Base-by-base conservation (phyloP, 2,113 vertebrate species). In the Pogonocichla stellata region DNA sequence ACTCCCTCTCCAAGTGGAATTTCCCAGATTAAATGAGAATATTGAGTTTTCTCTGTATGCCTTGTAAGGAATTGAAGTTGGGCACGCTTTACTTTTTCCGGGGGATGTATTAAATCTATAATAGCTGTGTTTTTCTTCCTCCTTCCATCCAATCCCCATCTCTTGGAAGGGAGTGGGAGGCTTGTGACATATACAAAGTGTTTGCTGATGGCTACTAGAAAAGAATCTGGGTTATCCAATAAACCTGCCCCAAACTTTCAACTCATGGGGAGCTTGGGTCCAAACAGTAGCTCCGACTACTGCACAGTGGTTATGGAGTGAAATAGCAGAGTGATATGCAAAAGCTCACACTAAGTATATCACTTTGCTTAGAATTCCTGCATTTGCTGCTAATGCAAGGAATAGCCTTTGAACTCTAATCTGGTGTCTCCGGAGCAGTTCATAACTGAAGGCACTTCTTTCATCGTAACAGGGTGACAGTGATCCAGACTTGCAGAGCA, bases 341-440 rank as follows among this genome's bases (percentile, higher is more conserved):
- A 84, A 90, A 93, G 71, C 75, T 94, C 88, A 75, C 93, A 86
- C 69, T 10, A 42, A 78, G 90, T 88, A 74, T 72, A 92, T 86
- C 90, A 88, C 90, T 93, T 90, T 75, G 82, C 77, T 88, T 92
- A 95, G 88, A 93, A 96, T 96, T 94, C 95, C 93, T 93, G 72
- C 80, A 65, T 95, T 96, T 95, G 80, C 93, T 86, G 82, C 80
- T 94, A 92, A 92, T 74, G 90, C 82, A 92, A 84, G 93, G 80
- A 96, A 25, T 54, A 95, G 93, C 86, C 95, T 96, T 95, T 96
- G 94, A 97, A 96, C 93, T 95, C 95, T 96, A 94, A 96, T 97
- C 92, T 95, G 80, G 94, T 88, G 94, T 93, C 92, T 93, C 93
- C 75, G 18, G 93, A 94, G 87, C 8, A 28, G 88, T 53, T 94